These are phyloP conservation scores for Orestias chungarensis DNA, from an alignment of 2,797 vertebrate genomes.

Conservation along the genomic window DNA sequence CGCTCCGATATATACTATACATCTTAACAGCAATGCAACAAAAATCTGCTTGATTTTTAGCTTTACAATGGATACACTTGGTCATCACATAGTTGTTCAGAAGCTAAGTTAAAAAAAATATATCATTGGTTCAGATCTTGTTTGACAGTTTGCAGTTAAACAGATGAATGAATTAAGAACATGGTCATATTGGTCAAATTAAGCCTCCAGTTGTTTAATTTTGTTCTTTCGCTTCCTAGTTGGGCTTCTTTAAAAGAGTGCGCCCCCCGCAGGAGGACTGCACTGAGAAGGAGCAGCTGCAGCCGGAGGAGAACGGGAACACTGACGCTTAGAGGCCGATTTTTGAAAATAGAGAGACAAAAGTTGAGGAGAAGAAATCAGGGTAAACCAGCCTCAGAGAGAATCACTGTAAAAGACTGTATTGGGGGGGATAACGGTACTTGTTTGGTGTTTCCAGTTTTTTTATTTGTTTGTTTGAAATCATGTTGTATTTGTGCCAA, in stretches of 20 bases:
- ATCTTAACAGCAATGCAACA: neutral
- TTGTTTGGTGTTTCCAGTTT: neutral
- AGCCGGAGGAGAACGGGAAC: slow-evolving; percentile 95
- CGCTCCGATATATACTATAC: neutral
- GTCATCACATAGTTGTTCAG: neutral
- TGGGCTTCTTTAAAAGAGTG: slow-evolving; percentile 98
- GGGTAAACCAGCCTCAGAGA: slow-evolving; percentile 34
- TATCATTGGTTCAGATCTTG: neutral
- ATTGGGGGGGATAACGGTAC: slow-evolving; percentile 8
- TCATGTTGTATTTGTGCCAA: slow-evolving; percentile 44
- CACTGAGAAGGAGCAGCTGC: slow-evolving; percentile 93
- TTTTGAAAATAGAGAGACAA: neutral
- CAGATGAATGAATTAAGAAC: neutral
- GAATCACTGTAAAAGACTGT: slow-evolving; percentile 46
- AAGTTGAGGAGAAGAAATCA: slow-evolving; percentile 17
- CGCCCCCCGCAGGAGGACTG: slow-evolving; percentile 93
- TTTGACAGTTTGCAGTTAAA: neutral
- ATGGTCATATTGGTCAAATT: neutral
- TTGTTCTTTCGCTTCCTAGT: slow-evolving; percentile 63
- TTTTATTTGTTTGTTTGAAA: neutral
- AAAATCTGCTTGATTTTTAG: neutral
- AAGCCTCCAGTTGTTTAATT: neutral
- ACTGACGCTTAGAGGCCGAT: slow-evolving; percentile 84
- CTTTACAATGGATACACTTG: neutral
- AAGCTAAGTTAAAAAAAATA: too few relatives aligned